A percentile compares a stretch with the other conserved stretches of the same genome.
phyloP scores from a whole-genome alignment of 92 coral and sea anemone genomes.

The Pocillopora meandrina region DNA sequence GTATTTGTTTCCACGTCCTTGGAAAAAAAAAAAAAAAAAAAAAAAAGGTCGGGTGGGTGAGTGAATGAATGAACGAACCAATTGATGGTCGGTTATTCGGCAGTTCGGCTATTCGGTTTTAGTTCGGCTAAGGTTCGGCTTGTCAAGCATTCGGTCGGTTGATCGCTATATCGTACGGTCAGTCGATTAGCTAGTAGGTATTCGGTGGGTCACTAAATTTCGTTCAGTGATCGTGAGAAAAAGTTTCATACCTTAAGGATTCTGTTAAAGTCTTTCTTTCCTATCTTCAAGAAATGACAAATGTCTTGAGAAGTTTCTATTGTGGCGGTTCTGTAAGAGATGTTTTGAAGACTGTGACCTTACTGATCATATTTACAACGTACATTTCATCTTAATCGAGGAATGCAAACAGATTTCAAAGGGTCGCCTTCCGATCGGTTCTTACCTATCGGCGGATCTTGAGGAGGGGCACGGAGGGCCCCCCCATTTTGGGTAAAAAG shows the following conservation, averaged over 20 bases:
- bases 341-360: not conserved
- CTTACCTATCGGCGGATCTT: too few species aligned
- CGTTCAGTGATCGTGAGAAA: too few species aligned
- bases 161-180: not conserved
- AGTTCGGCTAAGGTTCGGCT: too few species aligned
- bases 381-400: not conserved
- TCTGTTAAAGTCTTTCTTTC: constrained; percentile 72
- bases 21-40: not conserved
- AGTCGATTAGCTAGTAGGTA: not conserved
- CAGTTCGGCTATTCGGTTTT: not conserved
- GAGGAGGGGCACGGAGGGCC: too few species aligned
- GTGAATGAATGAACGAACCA: not conserved
- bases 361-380: not conserved
- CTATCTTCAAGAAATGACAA: constrained; percentile 72
- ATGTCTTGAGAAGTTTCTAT: constrained; percentile 76
- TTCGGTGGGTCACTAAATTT: not conserved
- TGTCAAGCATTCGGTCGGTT: not conserved
- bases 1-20: constrained; percentile 83
- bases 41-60: not conserved
- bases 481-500: too few species aligned
- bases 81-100: not conserved
- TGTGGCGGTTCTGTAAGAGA: constrained; percentile 66
- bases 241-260: constrained; percentile 64
- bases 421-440: not conserved
- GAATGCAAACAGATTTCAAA: not conserved